Conservation (phyloP, 1,140 invertebrate genomes). For the Asobara japonica region DNA sequence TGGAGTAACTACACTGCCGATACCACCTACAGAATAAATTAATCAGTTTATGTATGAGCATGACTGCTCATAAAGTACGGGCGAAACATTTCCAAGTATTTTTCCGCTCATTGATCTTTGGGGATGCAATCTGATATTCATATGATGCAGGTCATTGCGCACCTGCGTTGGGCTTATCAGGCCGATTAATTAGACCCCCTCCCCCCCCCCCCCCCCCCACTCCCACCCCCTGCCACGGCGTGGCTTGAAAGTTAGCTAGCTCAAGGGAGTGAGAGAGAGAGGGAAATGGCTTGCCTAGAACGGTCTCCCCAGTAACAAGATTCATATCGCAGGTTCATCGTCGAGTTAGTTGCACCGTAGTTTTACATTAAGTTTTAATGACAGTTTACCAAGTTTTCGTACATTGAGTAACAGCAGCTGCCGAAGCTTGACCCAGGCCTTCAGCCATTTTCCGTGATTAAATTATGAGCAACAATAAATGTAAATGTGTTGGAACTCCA, state of each 20-base stretch:
- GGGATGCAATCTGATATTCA: background rate
- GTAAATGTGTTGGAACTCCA: no score
- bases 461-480: conserved; percentile 1
- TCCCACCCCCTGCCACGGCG: background rate
- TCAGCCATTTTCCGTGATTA: conserved; percentile 34
- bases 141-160: conserved; percentile 8
- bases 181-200: conserved; percentile 14
- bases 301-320: conserved; percentile 21
- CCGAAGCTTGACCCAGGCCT: conserved; percentile 40
- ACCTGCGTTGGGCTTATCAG: conserved; percentile 4
- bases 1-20: background rate
- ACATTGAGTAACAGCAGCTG: conserved; percentile 32
- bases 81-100: background rate
- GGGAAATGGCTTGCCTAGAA: background rate
- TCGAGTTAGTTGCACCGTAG: background rate
- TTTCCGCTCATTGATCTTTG: background rate
- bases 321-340: conserved; percentile 26
- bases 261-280: background rate
- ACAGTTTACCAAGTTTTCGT: conserved; percentile 44
- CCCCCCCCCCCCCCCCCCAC: background rate
- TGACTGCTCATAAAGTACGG: background rate
- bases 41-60: background rate
- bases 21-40: background rate
- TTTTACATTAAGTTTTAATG: conserved; percentile 51
- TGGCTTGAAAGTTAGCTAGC: background rate